Evolutionary conservation across 2,113 vertebrate genomes (phyloP).

Genomic region (Calypte anna): DNA sequence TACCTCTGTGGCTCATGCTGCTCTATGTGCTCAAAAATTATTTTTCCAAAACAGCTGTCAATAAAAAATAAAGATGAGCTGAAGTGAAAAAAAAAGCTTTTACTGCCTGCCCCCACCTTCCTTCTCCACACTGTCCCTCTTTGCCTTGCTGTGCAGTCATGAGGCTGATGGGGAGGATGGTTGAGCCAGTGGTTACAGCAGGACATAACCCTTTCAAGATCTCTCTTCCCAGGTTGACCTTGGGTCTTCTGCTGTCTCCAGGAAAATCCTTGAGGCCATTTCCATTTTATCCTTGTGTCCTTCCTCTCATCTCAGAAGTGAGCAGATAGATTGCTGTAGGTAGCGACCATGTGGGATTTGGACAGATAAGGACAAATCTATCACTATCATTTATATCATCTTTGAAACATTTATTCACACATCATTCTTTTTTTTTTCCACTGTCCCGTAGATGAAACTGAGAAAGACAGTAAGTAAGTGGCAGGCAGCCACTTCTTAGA

Average conservation of each 20-base stretch:
- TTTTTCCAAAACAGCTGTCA: constrained; percentile 70
- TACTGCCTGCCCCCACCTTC: constrained; percentile 31
- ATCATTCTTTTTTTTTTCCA: neutral
- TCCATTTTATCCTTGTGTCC: neutral
- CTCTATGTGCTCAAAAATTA: constrained; percentile 47
- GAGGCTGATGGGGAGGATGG: neutral
- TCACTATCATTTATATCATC: neutral
- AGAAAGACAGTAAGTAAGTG: neutral
- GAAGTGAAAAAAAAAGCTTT: neutral
- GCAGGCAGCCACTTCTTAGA: neutral
- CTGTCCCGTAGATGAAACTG: neutral
- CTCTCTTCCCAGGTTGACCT: neutral
- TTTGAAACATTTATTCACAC: neutral
- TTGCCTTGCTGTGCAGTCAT: neutral
- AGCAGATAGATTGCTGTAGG: neutral
- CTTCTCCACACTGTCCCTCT: neutral
- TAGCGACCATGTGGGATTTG: fast-evolving
- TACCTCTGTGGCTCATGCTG: constrained; percentile 57
- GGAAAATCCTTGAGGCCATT: neutral
- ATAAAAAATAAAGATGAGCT: constrained; percentile 13
- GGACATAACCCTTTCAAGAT: neutral
- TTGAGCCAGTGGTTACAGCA: neutral
- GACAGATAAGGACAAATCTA: neutral
- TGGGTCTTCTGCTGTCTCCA: neutral
- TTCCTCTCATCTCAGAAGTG: neutral